Percentiles rank a stretch among this genome's conserved stretches.
Conservation (phyloP, 2,113 vertebrate genomes). For the Apteryx mantelli region DNA sequence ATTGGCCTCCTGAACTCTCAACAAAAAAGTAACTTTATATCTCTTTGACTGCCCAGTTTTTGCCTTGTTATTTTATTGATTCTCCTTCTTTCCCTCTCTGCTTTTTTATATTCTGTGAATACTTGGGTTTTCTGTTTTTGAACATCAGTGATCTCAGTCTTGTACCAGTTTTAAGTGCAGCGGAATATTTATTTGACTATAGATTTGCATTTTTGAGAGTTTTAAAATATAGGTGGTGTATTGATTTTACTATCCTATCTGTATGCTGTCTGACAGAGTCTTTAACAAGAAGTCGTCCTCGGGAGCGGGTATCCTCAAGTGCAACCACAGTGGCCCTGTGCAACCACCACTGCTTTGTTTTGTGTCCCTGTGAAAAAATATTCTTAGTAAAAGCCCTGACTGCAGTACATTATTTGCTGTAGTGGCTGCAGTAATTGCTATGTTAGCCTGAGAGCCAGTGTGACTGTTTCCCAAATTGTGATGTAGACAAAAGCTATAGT, state of each 20-base stretch:
- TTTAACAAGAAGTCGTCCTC: neutral
- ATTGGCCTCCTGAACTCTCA: neutral
- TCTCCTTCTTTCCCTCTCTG: neutral
- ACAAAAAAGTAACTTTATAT: neutral
- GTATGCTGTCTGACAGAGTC: neutral
- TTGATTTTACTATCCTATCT: neutral
- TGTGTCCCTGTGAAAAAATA: neutral
- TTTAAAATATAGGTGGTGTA: neutral
- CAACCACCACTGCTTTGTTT: neutral
- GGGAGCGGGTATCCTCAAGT: neutral
- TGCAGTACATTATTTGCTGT: neutral
- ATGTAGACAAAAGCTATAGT: neutral
- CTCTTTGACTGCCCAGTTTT: neutral
- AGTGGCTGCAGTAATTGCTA: neutral
- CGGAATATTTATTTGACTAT: neutral
- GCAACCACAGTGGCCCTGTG: neutral
- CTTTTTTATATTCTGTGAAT: neutral
- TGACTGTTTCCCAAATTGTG: neutral
- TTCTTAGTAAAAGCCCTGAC: neutral
- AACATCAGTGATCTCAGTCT: fast-evolving
- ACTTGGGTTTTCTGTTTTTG: neutral
- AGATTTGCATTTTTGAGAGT: neutral
- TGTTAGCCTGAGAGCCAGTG: neutral
- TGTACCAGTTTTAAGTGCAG: fast-evolving
- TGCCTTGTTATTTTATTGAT: neutral